Evolutionary conservation across 2,888 invertebrate species (phyloP), one percentile per base, ranked within the genome.

Genomic region (Drosophila mettleri): DNA sequence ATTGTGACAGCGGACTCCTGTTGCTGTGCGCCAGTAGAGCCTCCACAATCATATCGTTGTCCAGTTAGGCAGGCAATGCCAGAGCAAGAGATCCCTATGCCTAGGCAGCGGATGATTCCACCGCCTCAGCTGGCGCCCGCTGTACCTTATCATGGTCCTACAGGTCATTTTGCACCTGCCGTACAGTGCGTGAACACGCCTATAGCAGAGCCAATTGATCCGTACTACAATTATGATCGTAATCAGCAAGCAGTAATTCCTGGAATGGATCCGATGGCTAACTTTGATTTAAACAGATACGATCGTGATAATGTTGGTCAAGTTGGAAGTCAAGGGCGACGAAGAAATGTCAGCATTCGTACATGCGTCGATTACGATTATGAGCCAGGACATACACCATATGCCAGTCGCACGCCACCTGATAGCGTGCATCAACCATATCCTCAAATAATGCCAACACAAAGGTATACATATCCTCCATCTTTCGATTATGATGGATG

Each of bases 321-420:
- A 12, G 3, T 7, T 12, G 27, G 16, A 3, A 7, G 3, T 18
- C 16, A 16, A 12, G 27, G 58, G 0, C 67, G 60, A 12, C 48
- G 67, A n/a, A 64, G 70, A 34, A 85, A 82, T 59, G 63, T 82
- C 10, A 63, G 48, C 7, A 78, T 78, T 22, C 79, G 79, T 2
- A 79, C 79, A 1, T 55, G 34, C 16, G 49, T 85, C 1, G 79
- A 82, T 27, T 85, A 85, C 31, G 85, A 74, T 22, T 81, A 69
- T 34, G 64, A 78, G 0, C 65, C 63, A 0, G 55, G 18, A 27
- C 18, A 10, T 7, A 1, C 7, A 34, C 16, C 36, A 0, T 29
- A 20, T 46, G 9, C 3, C 10, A 36, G 9, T 20, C 33, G 16
- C 2, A 10, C 24, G 3, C 5, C 33, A 52, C 33, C 31, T n/a